Conservation (phyloP, 2,113 vertebrate genomes). For the Vicugna pacos region DNA sequence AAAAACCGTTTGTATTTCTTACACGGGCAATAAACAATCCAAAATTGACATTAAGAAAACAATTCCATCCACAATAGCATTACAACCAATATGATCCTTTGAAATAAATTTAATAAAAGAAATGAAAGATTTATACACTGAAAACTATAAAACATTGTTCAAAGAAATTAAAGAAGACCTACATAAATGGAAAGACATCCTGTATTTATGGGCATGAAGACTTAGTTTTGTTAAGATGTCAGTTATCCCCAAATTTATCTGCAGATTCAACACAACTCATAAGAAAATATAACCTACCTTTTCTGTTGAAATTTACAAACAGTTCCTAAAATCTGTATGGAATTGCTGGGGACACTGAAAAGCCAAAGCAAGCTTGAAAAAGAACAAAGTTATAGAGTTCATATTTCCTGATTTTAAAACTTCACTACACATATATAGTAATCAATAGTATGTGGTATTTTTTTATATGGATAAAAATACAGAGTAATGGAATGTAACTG, state of each 20-base stretch:
- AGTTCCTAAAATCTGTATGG: neutral
- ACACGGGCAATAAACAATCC: neutral
- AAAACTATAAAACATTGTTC: neutral
- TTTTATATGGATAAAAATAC: neutral
- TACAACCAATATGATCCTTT: neutral
- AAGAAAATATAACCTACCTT: neutral
- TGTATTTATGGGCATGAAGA: neutral
- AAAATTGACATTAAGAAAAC: neutral
- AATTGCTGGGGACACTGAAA: neutral
- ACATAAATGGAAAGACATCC: neutral
- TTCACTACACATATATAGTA: neutral
- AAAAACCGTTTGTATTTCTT: neutral
- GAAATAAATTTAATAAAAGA: neutral
- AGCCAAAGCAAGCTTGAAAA: neutral
- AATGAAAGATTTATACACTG: neutral
- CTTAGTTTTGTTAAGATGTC: neutral
- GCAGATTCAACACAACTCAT: neutral
- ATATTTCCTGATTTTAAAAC: neutral
- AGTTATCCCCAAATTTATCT: neutral
- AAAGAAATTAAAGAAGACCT: neutral
- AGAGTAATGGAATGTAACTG: neutral
- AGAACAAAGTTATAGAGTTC: neutral
- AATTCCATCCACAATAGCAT: neutral
- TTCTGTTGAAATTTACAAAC: neutral
- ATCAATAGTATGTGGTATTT: neutral